These are phyloP conservation scores for Tridacna crocea DNA, from an alignment of 2,888 invertebrate species.

Conservation along the genomic window DNA sequence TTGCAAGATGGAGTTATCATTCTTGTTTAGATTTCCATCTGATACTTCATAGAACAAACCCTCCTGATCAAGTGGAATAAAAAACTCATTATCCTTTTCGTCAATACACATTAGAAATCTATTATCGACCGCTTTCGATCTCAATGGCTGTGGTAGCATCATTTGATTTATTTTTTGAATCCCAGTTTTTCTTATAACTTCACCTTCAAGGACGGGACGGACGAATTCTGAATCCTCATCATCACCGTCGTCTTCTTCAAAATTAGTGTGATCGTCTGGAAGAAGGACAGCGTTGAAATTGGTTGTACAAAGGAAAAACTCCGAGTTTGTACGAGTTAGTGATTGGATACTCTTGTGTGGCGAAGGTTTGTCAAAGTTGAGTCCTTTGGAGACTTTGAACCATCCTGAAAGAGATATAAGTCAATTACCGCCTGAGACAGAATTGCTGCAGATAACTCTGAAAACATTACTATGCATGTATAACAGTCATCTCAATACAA, in stretches of 20 bases:
- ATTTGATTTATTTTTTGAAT: constrained; percentile 51
- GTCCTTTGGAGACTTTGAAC: constrained; percentile 60
- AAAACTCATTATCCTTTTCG: constrained; percentile 53
- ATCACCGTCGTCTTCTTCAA: constrained; percentile 18
- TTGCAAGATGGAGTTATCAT: constrained; percentile 55
- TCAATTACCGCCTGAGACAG: too few relatives aligned
- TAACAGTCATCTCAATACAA: too few relatives aligned
- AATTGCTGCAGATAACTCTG: too few relatives aligned
- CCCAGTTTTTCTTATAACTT: constrained; percentile 54
- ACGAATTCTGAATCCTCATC: constrained; percentile 29
- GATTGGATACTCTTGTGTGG: constrained; percentile 52
- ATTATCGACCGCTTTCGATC: constrained; percentile 31
- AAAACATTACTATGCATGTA: too few relatives aligned
- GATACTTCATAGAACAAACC: constrained; percentile 63
- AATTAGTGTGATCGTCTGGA: constrained; percentile 19
- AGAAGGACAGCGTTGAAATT: constrained; percentile 53
- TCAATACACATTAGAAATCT: constrained; percentile 58
- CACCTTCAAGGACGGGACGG: constrained; percentile 50
- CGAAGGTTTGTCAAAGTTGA: constrained; percentile 53
- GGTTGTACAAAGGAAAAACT: constrained; percentile 61
- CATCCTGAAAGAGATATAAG: constrained; percentile 48
- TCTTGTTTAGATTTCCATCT: constrained; percentile 51
- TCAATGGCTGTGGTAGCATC: constrained; percentile 39
- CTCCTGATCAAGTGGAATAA: constrained; percentile 44
- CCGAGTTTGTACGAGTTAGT: constrained; percentile 30